phyloP scores from a whole-genome alignment of 2,888 invertebrate species.

The Scaptomyza caliginosa region DNA sequence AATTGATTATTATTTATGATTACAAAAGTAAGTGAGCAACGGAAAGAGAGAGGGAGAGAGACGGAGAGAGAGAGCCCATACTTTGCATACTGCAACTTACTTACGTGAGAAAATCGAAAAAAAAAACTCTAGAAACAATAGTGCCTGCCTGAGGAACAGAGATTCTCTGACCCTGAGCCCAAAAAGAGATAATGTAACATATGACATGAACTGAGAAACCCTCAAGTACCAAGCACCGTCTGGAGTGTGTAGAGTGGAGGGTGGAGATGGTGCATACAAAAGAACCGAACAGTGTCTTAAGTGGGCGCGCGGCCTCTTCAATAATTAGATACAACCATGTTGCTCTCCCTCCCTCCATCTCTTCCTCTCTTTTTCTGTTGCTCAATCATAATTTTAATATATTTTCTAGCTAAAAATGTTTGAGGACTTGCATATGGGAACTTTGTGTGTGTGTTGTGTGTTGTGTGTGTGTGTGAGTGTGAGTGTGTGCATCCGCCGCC shows the following conservation, averaged over 20 bases:
- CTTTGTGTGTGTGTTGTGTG: constrained; percentile 22
- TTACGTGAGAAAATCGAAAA: constrained; percentile 48
- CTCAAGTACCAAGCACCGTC: constrained; percentile 6
- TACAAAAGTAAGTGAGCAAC: constrained; percentile 32
- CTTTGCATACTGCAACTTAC: constrained; percentile 43
- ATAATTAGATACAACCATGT: constrained; percentile 67
- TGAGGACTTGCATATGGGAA: constrained; percentile 65
- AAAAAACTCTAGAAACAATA: constrained; percentile 28
- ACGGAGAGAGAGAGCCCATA: not conserved
- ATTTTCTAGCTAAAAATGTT: constrained; percentile 43
- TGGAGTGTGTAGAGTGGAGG: not conserved
- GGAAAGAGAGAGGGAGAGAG: not conserved
- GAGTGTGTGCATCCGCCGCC: constrained; percentile 46
- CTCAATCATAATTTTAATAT: constrained; percentile 31
- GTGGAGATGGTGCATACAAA: constrained; percentile 23
- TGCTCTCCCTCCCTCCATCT: constrained; percentile 48
- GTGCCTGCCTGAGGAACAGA: not conserved
- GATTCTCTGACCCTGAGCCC: constrained; percentile 34
- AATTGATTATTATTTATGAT: constrained; percentile 80
- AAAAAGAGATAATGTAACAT: constrained; percentile 48
- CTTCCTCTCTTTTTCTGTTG: constrained; percentile 18
- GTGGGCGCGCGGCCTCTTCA: constrained; percentile 62
- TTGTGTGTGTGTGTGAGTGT: not conserved
- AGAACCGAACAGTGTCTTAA: constrained; percentile 45
- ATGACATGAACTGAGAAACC: constrained; percentile 21